Conservation (phyloP, 2,888 invertebrate species). For the Diaperis boleti region DNA sequence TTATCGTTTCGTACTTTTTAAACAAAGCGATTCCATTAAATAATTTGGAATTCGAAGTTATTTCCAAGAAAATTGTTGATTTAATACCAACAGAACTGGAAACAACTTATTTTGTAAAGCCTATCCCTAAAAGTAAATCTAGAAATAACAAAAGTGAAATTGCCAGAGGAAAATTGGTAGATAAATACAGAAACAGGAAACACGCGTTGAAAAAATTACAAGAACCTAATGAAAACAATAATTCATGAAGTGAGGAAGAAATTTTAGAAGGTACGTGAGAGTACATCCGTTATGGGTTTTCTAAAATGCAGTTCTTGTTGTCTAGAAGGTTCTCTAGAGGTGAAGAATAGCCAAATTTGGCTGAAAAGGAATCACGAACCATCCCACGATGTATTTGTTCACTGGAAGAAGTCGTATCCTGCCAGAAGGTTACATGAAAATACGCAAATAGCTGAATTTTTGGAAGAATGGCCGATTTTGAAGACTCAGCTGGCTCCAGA, state of each 20-base stretch:
- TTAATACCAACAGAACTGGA: neutral
- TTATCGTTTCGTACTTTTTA: neutral
- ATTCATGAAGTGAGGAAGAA: too few species aligned
- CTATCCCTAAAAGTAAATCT: neutral
- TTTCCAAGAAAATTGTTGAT: neutral
- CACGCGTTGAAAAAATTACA: too few species aligned
- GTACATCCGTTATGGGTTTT: too few species aligned
- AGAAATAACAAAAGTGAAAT: neutral
- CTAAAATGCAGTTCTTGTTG: too few species aligned
- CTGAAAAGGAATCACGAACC: neutral
- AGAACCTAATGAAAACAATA: too few species aligned
- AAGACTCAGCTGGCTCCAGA: neutral
- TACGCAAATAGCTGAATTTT: neutral
- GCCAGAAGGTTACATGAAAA: neutral
- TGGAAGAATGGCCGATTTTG: neutral
- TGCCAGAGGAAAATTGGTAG: slow-evolving; percentile 1
- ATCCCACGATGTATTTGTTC: neutral
- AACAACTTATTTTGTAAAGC: neutral
- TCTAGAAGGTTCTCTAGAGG: neutral
- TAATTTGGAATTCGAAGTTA: neutral
- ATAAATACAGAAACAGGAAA: slow-evolving; percentile 5
- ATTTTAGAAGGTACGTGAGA: too few species aligned
- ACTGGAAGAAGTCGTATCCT: neutral
- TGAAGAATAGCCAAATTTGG: neutral
- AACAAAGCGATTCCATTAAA: neutral